Percentiles rank a stretch among this genome's conserved stretches.
Evolutionary conservation across 2,888 invertebrate genomes (phyloP).

Genomic region (Dicranocentrus wangi): DNA sequence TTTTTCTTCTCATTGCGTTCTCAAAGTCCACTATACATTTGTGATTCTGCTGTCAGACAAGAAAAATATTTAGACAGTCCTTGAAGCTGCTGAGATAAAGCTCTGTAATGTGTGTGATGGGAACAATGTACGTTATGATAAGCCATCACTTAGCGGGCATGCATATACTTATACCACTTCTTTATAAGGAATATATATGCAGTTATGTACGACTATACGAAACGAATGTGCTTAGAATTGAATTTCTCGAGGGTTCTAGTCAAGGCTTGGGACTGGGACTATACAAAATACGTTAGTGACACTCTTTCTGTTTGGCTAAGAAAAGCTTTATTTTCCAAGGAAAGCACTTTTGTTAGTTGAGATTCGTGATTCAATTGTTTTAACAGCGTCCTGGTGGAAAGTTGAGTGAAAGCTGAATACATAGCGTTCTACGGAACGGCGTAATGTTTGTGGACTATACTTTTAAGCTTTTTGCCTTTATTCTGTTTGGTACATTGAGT

Average conservation of each 20-base stretch:
- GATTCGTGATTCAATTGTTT: conserved; percentile 55
- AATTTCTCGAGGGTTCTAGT: not conserved
- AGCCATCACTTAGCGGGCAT: conserved; percentile 7
- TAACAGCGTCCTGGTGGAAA: conserved; percentile 20
- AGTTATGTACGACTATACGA: not conserved
- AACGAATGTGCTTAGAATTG: not conserved
- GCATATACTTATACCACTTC: not conserved
- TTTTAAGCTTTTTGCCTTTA: not conserved
- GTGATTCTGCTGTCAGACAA: conserved; percentile 24
- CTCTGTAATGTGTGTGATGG: not conserved
- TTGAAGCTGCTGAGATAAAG: conserved; percentile 36
- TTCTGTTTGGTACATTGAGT: not conserved
- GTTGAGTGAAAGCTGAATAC: not conserved
- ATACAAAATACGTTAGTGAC: conserved; percentile 4
- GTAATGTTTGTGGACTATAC: not conserved
- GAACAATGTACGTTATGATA: conserved; percentile 16
- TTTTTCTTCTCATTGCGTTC: not conserved
- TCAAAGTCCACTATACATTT: not conserved
- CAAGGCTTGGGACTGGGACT: not conserved
- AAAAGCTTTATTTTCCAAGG: conserved; percentile 16
- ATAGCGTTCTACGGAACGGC: no score
- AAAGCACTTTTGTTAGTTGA: conserved; percentile 27
- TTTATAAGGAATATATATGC: not conserved
- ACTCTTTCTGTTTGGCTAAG: conserved; percentile 40
- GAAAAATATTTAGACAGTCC: conserved; percentile 39